phyloP scores from a whole-genome alignment of 2,797 vertebrate genomes.

The Mormyrus proboscirostris region DNA sequence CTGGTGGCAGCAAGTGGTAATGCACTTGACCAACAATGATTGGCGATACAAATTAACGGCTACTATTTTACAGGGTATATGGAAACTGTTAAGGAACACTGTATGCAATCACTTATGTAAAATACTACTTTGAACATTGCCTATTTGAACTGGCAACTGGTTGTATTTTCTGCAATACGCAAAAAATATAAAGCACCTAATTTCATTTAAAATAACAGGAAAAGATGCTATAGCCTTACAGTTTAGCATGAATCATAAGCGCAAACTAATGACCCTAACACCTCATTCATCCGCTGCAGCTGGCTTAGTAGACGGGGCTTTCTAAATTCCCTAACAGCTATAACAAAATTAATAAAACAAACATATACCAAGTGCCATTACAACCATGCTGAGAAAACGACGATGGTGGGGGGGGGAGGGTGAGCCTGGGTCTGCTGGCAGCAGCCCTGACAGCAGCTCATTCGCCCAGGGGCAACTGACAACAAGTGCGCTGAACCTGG shows the following conservation, averaged over 20 bases:
- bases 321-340: not conserved
- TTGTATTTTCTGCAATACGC: not conserved
- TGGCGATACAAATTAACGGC: not conserved
- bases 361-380: not conserved
- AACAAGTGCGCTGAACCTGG: not conserved
- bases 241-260: not conserved
- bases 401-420: not conserved
- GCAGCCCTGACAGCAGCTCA: not conserved
- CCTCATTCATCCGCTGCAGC: not conserved
- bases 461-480: not conserved
- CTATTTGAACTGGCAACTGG: not conserved
- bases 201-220: not conserved
- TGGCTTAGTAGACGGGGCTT: not conserved
- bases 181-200: not conserved
- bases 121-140: not conserved
- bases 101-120: not conserved
- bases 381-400: not conserved
- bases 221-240: not conserved
- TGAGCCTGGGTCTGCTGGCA: not conserved
- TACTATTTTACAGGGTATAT: not conserved
- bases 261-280: not conserved
- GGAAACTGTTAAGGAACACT: not conserved
- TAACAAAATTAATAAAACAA: not conserved
- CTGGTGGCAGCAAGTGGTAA: constrained; percentile 4
- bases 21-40: not conserved